Percentiles rank a stretch among this genome's conserved stretches.
phyloP scores from a whole-genome alignment of 2,888 invertebrate species.

The Megalurothrips usitatus region DNA sequence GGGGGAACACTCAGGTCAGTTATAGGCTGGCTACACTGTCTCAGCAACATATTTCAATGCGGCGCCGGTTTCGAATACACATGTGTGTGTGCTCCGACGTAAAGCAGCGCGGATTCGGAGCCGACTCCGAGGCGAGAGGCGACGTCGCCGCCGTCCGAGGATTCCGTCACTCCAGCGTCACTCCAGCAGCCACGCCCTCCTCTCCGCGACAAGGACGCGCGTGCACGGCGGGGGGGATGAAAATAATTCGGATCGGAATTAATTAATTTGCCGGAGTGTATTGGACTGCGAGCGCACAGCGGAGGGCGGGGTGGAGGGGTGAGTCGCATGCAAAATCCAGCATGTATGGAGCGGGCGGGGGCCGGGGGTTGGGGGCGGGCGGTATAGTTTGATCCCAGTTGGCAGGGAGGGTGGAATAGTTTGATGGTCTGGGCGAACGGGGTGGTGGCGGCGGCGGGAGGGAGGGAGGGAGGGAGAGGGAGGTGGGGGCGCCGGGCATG shows the following conservation, averaged over 20 bases:
- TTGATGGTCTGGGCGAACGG: neutral
- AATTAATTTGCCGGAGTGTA: slow-evolving; percentile 4
- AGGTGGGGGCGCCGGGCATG: slow-evolving; percentile 27
- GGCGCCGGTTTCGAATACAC: neutral
- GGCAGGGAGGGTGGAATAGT: slow-evolving; percentile 25
- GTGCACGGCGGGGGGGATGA: neutral
- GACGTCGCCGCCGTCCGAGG: too few relatives aligned
- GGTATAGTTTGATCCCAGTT: slow-evolving; percentile 26
- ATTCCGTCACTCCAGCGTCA: too few relatives aligned
- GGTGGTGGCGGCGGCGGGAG: neutral
- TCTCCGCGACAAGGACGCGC: neutral
- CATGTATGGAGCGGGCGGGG: neutral
- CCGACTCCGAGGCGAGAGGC: too few relatives aligned
- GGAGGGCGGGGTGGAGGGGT: neutral
- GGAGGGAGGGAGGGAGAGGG: slow-evolving; percentile 12
- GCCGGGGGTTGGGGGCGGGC: neutral
- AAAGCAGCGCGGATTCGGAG: too few relatives aligned
- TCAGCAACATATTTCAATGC: neutral
- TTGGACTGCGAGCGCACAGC: neutral
- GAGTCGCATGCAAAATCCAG: slow-evolving; percentile 3
- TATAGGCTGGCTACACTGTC: slow-evolving; percentile 10
- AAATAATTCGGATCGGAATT: neutral
- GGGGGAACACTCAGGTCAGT: slow-evolving; percentile 25
- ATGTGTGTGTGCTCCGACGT: too few relatives aligned
- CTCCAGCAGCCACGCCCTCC: neutral